Conservation (phyloP, 2,888 invertebrate species). For the Leucophora obtusa region DNA sequence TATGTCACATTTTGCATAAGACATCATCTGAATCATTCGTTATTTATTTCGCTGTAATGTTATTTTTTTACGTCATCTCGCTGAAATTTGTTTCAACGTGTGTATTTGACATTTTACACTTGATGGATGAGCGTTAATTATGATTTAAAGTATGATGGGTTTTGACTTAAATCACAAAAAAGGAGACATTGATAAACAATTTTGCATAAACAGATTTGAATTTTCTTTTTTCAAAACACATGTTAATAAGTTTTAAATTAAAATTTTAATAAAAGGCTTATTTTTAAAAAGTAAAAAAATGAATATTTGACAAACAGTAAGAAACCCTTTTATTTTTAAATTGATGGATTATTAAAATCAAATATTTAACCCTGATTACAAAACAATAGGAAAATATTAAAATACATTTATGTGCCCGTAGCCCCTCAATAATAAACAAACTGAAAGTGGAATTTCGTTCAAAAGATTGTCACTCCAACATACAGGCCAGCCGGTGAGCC, state of each 20-base stretch:
- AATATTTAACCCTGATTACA: conserved; percentile 28
- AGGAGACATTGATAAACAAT: conserved; percentile 17
- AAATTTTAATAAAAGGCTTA: conserved; percentile 56
- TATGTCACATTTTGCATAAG: conserved; percentile 51
- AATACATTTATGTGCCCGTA: too few species aligned
- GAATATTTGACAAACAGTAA: background rate
- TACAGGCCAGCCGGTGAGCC: too few species aligned
- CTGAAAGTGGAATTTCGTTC: too few species aligned
- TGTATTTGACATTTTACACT: conserved; percentile 78
- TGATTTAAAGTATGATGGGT: conserved; percentile 71
- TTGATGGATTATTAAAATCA: conserved; percentile 58
- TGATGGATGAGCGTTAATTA: conserved; percentile 79
- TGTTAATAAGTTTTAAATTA: conserved; percentile 62
- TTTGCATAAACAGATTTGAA: conserved; percentile 40
- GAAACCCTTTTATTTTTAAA: conserved; percentile 24
- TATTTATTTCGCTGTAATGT: conserved; percentile 4
- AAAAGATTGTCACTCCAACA: too few species aligned
- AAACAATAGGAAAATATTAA: background rate
- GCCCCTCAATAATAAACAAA: too few species aligned
- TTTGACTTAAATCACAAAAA: conserved; percentile 35
- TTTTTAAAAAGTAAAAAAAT: conserved; percentile 1
- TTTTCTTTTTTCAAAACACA: conserved; percentile 51
- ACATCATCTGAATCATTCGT: conserved; percentile 16
- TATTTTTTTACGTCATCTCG: conserved; percentile 28
- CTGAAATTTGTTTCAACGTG: conserved; percentile 70